Evolutionary conservation across 1,140 invertebrate species (phyloP).

Genomic region (Fragariocoptes setiger): DNA sequence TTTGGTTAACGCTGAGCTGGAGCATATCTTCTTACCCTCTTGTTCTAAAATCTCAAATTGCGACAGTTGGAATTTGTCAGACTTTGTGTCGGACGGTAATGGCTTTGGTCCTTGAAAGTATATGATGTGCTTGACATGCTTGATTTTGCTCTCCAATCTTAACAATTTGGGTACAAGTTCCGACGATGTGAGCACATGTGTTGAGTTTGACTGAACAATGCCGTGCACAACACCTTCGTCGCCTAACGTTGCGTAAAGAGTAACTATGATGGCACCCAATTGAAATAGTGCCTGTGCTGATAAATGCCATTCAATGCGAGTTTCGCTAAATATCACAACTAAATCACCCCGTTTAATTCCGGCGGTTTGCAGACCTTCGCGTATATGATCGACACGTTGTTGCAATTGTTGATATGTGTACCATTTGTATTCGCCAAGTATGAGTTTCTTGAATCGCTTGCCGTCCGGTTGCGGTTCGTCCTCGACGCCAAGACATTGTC

Average conservation of each 20-base stretch:
- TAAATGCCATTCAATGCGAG: conserved; percentile 83
- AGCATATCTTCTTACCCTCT: neutral
- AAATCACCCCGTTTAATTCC: conserved; percentile 30
- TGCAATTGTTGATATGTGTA: conserved; percentile 48
- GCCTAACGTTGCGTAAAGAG: conserved; percentile 80
- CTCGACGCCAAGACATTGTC: conserved; percentile 60
- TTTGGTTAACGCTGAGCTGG: neutral
- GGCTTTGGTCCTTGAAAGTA: conserved; percentile 5
- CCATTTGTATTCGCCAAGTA: conserved; percentile 78
- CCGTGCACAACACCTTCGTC: conserved; percentile 81
- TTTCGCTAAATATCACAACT: conserved; percentile 83
- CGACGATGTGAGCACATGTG: conserved; percentile 14
- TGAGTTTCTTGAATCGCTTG: conserved; percentile 76
- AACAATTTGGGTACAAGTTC: conserved; percentile 12
- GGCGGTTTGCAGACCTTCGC: conserved; percentile 31
- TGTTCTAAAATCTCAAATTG: neutral
- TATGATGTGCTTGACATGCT: conserved; percentile 4
- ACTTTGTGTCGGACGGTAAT: neutral
- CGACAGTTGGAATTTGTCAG: neutral
- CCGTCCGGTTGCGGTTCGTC: conserved; percentile 75
- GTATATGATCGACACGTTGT: conserved; percentile 34
- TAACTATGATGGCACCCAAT: conserved; percentile 34
- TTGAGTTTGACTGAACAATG: conserved; percentile 79
- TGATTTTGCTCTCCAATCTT: conserved; percentile 3
- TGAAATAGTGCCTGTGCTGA: conserved; percentile 31